These are phyloP conservation scores for Myotis yumanensis DNA, from an alignment of 2,113 vertebrate genomes.

Conservation along the genomic window DNA sequence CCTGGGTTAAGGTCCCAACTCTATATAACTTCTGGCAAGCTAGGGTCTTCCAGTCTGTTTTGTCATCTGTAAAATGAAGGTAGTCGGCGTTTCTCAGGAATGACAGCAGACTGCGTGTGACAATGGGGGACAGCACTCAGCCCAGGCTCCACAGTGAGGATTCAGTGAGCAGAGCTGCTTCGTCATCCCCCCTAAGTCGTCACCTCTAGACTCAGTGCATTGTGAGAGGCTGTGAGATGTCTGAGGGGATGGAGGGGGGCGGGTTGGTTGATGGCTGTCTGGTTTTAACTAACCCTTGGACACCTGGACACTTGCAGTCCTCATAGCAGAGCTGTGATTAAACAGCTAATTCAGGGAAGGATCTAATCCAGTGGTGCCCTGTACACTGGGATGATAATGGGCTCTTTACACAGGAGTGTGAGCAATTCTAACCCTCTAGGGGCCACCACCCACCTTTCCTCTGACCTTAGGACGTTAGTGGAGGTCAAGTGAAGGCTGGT, in stretches of 20 bases:
- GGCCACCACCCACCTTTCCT: background rate
- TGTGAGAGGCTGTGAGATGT: background rate
- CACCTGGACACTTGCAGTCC: background rate
- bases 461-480: background rate
- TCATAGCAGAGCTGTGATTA: background rate
- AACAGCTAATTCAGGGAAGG: background rate
- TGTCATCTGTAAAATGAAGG: background rate
- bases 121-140: rapidly evolving
- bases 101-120: background rate
- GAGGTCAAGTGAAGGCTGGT: background rate
- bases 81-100: background rate
- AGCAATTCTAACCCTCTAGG: background rate
- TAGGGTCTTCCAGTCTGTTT: background rate
- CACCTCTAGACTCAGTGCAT: background rate
- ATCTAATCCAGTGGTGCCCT: background rate
- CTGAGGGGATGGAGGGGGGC: rapidly evolving
- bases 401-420: background rate
- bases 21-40: background rate
- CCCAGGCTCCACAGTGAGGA: background rate
- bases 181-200: background rate
- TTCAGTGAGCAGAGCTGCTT: background rate
- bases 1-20: background rate
- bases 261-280: background rate
- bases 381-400: background rate
- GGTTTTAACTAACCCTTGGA: background rate